Conservation (phyloP, 2,113 vertebrate genomes). For the Phrynocephalus versicolor region DNA sequence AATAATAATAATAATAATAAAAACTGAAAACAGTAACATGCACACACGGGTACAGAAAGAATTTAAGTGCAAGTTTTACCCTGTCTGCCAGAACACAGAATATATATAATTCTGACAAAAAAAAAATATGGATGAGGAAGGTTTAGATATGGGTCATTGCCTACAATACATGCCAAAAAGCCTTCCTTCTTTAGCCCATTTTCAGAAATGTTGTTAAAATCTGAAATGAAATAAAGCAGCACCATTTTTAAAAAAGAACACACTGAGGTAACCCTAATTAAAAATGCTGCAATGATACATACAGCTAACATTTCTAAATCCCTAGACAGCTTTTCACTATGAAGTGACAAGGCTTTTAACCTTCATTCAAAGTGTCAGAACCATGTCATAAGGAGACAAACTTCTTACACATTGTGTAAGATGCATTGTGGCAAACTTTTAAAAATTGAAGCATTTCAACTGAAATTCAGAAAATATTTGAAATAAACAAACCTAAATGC, state of each 20-base stretch:
- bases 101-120: neutral
- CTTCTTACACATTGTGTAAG: rapidly evolving
- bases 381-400: neutral
- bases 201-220: neutral
- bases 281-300: no score
- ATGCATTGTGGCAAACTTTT: constrained; percentile 1
- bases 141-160: neutral
- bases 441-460: rapidly evolving
- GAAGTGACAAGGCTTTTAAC: neutral
- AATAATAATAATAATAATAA: no score
- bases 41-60: constrained; percentile 14
- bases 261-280: neutral
- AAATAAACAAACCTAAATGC: neutral
- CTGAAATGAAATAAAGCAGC: neutral
- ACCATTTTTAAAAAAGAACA: neutral
- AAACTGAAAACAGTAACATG: constrained; percentile 4
- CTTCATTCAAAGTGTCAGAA: neutral
- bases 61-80: neutral
- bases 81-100: constrained; percentile 22
- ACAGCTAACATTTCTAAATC: rapidly evolving
- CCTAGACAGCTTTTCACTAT: constrained; percentile 15
- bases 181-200: neutral
- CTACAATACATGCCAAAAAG: neutral
- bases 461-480: neutral
- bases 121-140: constrained; percentile 11